Evolutionary conservation across 2,888 invertebrate genomes (phyloP).

Genomic region (Exephanes ischioxanthus): DNA sequence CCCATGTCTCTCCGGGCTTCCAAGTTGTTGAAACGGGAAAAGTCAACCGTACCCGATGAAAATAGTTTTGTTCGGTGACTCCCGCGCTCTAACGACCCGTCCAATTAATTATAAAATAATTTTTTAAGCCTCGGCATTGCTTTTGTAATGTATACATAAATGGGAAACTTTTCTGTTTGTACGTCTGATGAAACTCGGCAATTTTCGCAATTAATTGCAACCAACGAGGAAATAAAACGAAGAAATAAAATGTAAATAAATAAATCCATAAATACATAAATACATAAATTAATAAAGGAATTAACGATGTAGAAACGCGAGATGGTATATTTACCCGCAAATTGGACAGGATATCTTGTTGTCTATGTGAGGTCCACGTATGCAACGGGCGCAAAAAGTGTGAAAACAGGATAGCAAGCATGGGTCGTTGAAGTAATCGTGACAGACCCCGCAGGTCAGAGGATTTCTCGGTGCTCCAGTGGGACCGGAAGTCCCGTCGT

Average conservation of each 20-base stretch:
- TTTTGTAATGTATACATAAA: not conserved
- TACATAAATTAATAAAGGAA: not conserved
- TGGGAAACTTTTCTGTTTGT: constrained; percentile 5
- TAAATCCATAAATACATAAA: not conserved
- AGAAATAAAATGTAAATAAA: not conserved
- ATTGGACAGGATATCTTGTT: constrained; percentile 88
- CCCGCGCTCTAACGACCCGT: constrained; percentile 5
- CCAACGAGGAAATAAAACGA: not conserved
- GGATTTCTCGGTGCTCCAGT: constrained; percentile 86
- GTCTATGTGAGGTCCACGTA: constrained; percentile 88
- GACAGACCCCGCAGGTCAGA: constrained; percentile 89
- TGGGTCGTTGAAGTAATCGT: constrained; percentile 89
- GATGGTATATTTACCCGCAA: constrained; percentile 86
- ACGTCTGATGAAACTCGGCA: not conserved
- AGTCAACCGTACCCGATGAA: constrained; percentile 47
- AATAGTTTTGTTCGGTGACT: constrained; percentile 54
- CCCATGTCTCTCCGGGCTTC: constrained; percentile 17
- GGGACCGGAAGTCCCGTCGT: constrained; percentile 75
- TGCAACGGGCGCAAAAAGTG: constrained; percentile 89
- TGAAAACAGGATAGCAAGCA: constrained; percentile 90
- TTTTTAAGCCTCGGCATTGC: not conserved
- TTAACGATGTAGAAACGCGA: not conserved
- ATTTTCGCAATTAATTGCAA: not conserved
- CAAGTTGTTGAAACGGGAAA: constrained; percentile 41
- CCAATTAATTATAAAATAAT: constrained; percentile 53